A percentile compares a stretch with the other conserved stretches of the same genome.
These are phyloP conservation scores for Cavia porcellus DNA, from an alignment of 2,113 vertebrate genomes.

Conservation along the genomic window DNA sequence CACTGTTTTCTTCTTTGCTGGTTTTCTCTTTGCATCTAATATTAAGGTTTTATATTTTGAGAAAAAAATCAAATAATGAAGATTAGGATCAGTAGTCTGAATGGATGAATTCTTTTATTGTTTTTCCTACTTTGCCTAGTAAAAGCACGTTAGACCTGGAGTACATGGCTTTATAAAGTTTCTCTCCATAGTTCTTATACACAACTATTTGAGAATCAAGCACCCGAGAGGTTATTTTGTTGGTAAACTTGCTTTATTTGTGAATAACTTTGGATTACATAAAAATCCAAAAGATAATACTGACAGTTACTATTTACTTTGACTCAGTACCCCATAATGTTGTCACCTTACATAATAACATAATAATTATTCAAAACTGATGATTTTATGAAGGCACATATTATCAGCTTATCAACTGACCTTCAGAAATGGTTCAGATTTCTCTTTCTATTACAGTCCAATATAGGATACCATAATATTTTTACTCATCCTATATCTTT, in stretches of 20 bases:
- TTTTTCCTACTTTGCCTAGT: conserved; percentile 72
- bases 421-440: neutral
- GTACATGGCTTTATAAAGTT: neutral
- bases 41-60: conserved; percentile 78
- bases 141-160: conserved; percentile 8
- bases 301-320: neutral
- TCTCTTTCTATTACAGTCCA: neutral
- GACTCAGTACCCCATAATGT: neutral
- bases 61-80: conserved; percentile 58
- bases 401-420: neutral
- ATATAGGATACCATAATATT: neutral
- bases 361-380: neutral
- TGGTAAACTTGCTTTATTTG: neutral
- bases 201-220: neutral
- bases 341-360: neutral
- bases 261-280: neutral
- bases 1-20: conserved; percentile 49
- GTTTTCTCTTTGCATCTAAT: conserved; percentile 72
- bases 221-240: neutral
- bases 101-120: conserved; percentile 63
- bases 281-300: neutral
- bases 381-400: neutral
- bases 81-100: conserved; percentile 61
- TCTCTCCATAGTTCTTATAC: neutral
- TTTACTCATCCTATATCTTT: neutral